Evolutionary conservation across 2,888 invertebrate species (phyloP).

Genomic region (Drosophila quinaria): DNA sequence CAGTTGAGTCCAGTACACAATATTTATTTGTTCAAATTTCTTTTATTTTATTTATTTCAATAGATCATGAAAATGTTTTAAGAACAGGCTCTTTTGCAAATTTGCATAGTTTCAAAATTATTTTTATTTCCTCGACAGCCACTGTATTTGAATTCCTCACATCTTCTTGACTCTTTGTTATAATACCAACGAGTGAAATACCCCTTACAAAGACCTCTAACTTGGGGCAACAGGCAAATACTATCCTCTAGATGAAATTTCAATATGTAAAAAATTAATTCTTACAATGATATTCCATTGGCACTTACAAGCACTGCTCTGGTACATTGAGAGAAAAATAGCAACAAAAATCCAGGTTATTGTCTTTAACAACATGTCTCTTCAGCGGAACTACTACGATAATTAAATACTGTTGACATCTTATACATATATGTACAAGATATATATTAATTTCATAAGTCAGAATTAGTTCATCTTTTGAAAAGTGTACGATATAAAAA

Average conservation of each 20-base stretch:
- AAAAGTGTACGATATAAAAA: neutral
- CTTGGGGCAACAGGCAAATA: slow-evolving; percentile 13
- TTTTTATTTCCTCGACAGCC: slow-evolving; percentile 37
- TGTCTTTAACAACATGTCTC: slow-evolving; percentile 13
- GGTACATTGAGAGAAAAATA: neutral
- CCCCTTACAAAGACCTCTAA: slow-evolving; percentile 27
- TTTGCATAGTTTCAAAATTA: slow-evolving; percentile 16
- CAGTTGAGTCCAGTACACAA: neutral
- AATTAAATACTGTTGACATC: neutral
- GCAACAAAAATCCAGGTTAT: neutral
- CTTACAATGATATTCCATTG: neutral
- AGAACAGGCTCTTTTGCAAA: neutral
- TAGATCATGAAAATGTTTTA: neutral
- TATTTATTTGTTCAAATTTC: neutral
- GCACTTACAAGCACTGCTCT: slow-evolving; percentile 1
- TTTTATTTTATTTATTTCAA: slow-evolving; percentile 5
- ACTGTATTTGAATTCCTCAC: slow-evolving; percentile 31
- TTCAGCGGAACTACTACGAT: neutral
- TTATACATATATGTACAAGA: neutral
- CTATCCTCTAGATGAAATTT: neutral
- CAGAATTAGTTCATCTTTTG: neutral
- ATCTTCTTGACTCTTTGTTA: slow-evolving; percentile 15
- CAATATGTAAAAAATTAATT: neutral
- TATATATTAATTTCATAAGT: neutral
- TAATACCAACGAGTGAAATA: slow-evolving; percentile 27